Conservation (phyloP, 2,888 invertebrate genomes). For the Chaetogeoica ovagalla region DNA sequence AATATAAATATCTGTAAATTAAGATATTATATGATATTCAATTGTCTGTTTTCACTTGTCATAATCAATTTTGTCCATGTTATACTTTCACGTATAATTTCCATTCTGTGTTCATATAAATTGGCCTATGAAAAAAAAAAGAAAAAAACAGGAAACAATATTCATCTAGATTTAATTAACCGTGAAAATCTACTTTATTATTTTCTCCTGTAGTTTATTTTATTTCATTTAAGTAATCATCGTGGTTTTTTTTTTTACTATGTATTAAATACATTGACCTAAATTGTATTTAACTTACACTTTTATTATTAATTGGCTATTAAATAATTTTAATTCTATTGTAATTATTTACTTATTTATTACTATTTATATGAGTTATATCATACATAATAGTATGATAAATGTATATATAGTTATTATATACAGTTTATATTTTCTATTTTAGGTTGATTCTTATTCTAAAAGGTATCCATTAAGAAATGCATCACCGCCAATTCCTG, state of each 20-base stretch:
- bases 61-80: constrained; percentile 39
- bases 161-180: constrained; percentile 44
- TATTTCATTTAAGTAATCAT: constrained; percentile 52
- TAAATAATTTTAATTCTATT: no score
- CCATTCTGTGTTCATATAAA: neutral
- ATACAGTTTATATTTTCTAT: constrained; percentile 11
- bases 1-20: constrained; percentile 3
- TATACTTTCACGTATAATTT: constrained; percentile 44
- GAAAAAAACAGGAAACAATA: constrained; percentile 32
- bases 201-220: constrained; percentile 33
- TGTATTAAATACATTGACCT: constrained; percentile 2
- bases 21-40: constrained; percentile 13
- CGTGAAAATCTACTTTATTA: constrained; percentile 36
- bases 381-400: no score
- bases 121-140: constrained; percentile 17
- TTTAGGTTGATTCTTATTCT: constrained; percentile 55
- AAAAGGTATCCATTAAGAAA: constrained; percentile 54
- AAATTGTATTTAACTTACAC: constrained; percentile 4
- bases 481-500: constrained; percentile 56
- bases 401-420: no score
- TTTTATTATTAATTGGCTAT: neutral
- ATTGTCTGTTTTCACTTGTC: constrained; percentile 26
- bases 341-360: neutral
- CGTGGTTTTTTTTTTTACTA: constrained; percentile 15
- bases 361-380: neutral